phyloP scores from a whole-genome alignment of 2,888 invertebrate species.

The Xestia sexstrigata region DNA sequence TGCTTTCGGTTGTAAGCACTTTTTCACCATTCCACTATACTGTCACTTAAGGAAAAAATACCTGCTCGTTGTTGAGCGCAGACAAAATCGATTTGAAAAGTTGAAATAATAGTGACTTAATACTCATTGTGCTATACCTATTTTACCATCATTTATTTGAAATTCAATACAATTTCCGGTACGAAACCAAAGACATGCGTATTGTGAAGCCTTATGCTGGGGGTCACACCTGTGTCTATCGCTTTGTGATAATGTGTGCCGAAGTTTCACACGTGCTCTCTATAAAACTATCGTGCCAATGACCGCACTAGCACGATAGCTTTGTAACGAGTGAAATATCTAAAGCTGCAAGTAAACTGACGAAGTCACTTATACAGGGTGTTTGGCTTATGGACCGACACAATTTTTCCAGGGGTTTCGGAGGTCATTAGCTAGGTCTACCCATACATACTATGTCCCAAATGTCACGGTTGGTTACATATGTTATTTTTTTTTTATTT shows the following conservation, averaged over 20 bases:
- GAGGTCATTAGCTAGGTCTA: too few relatives aligned
- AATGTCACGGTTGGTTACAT: too few relatives aligned
- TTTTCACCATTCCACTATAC: conserved; percentile 65
- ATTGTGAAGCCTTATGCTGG: conserved; percentile 43
- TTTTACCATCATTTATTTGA: conserved; percentile 3
- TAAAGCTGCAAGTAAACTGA: background rate
- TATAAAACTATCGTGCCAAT: background rate
- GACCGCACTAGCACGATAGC: background rate
- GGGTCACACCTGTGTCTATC: conserved; percentile 6
- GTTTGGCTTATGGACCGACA: too few relatives aligned
- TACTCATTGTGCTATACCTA: conserved; percentile 41
- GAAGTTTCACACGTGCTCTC: background rate
- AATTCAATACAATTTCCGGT: conserved; percentile 39
- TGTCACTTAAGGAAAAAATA: conserved; percentile 34
- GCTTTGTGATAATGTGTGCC: background rate
- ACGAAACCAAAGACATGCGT: conserved; percentile 65
- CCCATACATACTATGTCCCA: too few relatives aligned
- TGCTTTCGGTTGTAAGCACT: conserved; percentile 52
- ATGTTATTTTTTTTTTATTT: too few relatives aligned
- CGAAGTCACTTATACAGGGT: background rate
- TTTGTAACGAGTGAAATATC: background rate
- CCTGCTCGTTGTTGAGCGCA: conserved; percentile 20
- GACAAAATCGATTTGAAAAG: conserved; percentile 9
- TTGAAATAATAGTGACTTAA: conserved; percentile 27
- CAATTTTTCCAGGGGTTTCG: too few relatives aligned